Evolutionary conservation across 2,113 vertebrate genomes (phyloP).

Genomic region (Tenebrosternarchus preto): DNA sequence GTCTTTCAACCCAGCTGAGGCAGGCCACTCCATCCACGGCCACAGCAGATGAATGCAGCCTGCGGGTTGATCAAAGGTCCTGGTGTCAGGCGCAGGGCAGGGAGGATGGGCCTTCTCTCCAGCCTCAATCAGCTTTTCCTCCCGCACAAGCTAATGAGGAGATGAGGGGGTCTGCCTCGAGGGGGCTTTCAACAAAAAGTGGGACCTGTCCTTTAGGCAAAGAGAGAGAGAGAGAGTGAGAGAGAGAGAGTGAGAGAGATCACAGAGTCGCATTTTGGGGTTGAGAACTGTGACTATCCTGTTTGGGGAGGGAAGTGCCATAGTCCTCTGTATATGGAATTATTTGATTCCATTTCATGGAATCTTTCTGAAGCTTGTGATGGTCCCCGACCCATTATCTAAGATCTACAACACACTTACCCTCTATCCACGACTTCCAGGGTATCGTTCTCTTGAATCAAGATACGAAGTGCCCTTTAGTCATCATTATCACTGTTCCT

Average conservation of each 20-base stretch:
- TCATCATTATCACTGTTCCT: too few relatives aligned
- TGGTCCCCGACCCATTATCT: too few relatives aligned
- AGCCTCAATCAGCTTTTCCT: slow-evolving; percentile 12
- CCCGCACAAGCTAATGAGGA: slow-evolving; percentile 36
- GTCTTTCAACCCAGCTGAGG: neutral
- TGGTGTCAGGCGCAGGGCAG: slow-evolving; percentile 18
- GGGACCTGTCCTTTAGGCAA: neutral
- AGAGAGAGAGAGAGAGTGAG: neutral
- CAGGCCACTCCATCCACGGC: slow-evolving; percentile 1
- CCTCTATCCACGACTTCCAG: too few relatives aligned
- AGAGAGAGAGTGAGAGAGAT: neutral
- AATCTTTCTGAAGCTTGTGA: too few relatives aligned
- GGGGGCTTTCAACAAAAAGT: slow-evolving; percentile 11
- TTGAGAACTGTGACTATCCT: too few relatives aligned
- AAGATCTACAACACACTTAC: too few relatives aligned
- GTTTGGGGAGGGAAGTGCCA: too few relatives aligned
- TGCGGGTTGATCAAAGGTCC: slow-evolving; percentile 23
- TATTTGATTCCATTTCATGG: too few relatives aligned
- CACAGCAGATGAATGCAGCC: slow-evolving; percentile 37
- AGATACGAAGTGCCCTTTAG: too few relatives aligned
- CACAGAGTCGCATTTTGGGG: neutral
- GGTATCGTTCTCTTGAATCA: too few relatives aligned
- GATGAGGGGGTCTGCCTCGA: slow-evolving; percentile 18
- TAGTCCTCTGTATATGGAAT: too few relatives aligned
- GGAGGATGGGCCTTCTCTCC: neutral